These are phyloP conservation scores for Callionymus lyra DNA, from an alignment of 2,113 vertebrate genomes.

Conservation along the genomic window DNA sequence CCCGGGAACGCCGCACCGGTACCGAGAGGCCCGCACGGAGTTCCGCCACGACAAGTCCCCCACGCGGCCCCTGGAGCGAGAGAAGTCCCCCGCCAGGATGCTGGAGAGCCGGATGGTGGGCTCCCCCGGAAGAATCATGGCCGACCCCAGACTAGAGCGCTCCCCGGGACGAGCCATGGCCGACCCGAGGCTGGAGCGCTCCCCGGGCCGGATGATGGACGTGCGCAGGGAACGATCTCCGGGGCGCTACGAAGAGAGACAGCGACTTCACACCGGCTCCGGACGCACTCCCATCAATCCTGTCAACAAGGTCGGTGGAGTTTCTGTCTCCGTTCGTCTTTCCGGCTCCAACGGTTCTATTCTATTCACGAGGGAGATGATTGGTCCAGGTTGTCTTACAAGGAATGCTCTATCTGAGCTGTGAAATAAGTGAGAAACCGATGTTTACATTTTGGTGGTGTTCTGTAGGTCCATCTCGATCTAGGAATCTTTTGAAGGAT, in stretches of 20 bases:
- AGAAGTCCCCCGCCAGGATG: constrained; percentile 86
- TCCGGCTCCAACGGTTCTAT: too few relatives aligned
- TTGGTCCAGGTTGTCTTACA: too few relatives aligned
- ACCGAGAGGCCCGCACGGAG: constrained; percentile 88
- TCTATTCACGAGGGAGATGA: too few relatives aligned
- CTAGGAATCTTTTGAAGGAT: too few relatives aligned
- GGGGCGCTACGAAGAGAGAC: constrained; percentile 82
- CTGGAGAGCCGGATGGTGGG: constrained; percentile 74
- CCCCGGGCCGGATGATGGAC: constrained; percentile 77
- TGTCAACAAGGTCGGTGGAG: constrained; percentile 78
- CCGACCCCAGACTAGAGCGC: constrained; percentile 81
- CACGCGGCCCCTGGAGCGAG: constrained; percentile 80
- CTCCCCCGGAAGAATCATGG: constrained; percentile 68
- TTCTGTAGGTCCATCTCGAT: too few relatives aligned
- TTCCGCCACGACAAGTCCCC: constrained; percentile 90
- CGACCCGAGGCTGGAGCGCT: constrained; percentile 82
- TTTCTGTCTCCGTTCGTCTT: too few relatives aligned
- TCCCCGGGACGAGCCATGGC: constrained; percentile 80
- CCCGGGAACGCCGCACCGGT: constrained; percentile 90
- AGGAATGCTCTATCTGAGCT: too few relatives aligned
- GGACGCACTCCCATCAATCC: constrained; percentile 83
- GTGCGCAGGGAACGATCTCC: constrained; percentile 84
- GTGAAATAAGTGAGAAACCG: too few relatives aligned
- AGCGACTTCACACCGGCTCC: constrained; percentile 82
- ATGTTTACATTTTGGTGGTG: too few relatives aligned